Percentiles rank a stretch among this genome's conserved stretches.
phyloP scores from a whole-genome alignment of 1,140 invertebrate genomes.

The Drosophila nannoptera region DNA sequence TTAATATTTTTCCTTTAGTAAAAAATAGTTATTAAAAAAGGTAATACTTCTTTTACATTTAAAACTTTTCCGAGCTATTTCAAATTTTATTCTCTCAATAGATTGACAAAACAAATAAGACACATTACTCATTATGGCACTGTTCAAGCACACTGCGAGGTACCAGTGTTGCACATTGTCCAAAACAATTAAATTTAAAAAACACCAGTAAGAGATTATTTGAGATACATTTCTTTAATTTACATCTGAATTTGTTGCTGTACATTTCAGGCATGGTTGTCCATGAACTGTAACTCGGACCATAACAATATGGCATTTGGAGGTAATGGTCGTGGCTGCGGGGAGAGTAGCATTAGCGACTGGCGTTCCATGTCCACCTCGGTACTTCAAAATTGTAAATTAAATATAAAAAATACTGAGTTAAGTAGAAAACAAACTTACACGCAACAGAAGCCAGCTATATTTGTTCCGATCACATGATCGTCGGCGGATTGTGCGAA shows the following conservation, averaged over 20 bases:
- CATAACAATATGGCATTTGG: constrained; percentile 89
- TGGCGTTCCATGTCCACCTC: constrained; percentile 93
- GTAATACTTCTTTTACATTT: too few relatives aligned
- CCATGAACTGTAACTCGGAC: constrained; percentile 94
- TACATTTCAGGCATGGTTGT: constrained; percentile 82
- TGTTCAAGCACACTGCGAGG: too few relatives aligned
- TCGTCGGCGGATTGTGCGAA: constrained; percentile 87
- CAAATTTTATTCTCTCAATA: too few relatives aligned
- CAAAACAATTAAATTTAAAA: too few relatives aligned
- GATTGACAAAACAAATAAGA: too few relatives aligned
- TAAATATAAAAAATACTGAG: constrained; percentile 6
- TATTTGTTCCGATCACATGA: constrained; percentile 92
- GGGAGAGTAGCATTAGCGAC: constrained; percentile 92
- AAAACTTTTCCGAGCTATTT: too few relatives aligned
- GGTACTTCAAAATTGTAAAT: constrained; percentile 83
- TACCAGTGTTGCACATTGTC: too few relatives aligned
- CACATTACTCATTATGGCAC: too few relatives aligned
- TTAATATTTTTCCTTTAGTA: not conserved
- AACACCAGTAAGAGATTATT: not conserved
- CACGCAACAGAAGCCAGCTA: constrained; percentile 96
- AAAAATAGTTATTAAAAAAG: too few relatives aligned
- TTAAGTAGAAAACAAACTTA: constrained; percentile 81
- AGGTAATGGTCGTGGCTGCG: constrained; percentile 93
- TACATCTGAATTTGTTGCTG: not conserved
- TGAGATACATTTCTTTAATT: not conserved